Conservation (phyloP, 1,140 invertebrate genomes). For the Eriocheir sinensis region DNA sequence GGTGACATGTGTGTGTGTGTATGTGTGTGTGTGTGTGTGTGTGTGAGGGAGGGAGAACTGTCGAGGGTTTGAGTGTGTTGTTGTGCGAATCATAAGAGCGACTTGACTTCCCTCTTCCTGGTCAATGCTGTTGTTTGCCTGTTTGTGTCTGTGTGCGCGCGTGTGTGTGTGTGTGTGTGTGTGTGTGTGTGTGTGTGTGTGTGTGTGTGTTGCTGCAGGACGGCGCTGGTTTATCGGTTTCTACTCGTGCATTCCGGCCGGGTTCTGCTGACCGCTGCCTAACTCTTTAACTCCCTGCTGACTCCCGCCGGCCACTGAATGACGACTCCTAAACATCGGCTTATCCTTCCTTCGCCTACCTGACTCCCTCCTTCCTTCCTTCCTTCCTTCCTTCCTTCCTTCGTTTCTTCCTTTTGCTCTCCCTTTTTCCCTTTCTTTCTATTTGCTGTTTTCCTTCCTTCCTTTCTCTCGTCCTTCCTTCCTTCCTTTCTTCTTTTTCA, state of each 20-base stretch:
- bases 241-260: background rate
- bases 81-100: background rate
- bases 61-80: background rate
- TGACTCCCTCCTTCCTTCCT: background rate
- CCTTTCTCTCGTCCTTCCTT: too few species aligned
- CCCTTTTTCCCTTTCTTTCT: slow-evolving; percentile 30
- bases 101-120: background rate
- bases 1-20: background rate
- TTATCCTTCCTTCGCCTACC: background rate
- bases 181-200: too few species aligned
- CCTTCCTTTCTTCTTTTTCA: background rate
- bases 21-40: background rate
- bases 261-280: slow-evolving; percentile 3
- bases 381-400: background rate
- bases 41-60: background rate
- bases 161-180: too few species aligned
- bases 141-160: background rate
- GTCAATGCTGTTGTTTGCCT: background rate
- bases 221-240: background rate
- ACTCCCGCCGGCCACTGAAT: background rate
- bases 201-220: background rate
- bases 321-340: background rate
- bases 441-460: too few species aligned
- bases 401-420: background rate
- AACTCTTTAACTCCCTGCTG: background rate